These are phyloP conservation scores for Augochlora pura DNA, from an alignment of 1,140 invertebrate genomes.

Conservation along the genomic window DNA sequence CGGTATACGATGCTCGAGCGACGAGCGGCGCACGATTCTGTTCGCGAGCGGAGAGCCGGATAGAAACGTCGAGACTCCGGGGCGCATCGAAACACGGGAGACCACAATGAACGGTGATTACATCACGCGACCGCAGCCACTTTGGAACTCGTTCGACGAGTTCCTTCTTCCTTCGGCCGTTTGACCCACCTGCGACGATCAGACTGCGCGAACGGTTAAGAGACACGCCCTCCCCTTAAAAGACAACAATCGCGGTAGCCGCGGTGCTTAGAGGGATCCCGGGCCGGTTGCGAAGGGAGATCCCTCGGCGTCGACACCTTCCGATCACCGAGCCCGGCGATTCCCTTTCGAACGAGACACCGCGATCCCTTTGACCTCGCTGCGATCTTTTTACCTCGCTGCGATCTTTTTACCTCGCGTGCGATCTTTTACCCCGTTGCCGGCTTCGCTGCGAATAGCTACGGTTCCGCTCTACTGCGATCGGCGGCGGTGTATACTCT, in stretches of 20 bases:
- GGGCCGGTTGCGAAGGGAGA: not conserved
- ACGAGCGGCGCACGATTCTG: not conserved
- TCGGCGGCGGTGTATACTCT: no score
- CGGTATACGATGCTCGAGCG: no score
- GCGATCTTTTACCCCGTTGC: no score
- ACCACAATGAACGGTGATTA: slow-evolving; percentile 62
- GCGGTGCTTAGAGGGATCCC: slow-evolving; percentile 36
- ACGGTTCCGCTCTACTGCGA: no score
- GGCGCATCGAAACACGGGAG: slow-evolving; percentile 56
- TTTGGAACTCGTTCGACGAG: slow-evolving; percentile 62
- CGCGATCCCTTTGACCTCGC: no score
- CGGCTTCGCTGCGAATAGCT: no score
- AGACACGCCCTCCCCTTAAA: slow-evolving; percentile 54
- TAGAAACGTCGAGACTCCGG: slow-evolving; percentile 18
- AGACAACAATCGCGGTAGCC: slow-evolving; percentile 50
- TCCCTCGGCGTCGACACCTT: not conserved
- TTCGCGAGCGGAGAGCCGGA: slow-evolving; percentile 37
- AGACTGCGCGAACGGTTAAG: slow-evolving; percentile 33
- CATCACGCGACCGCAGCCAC: slow-evolving; percentile 60
- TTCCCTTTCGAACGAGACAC: no score
- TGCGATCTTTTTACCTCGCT: no score
- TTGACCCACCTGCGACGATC: slow-evolving; percentile 56
- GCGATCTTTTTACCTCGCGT: no score
- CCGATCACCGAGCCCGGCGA: no score
- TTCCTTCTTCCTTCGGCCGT: slow-evolving; percentile 47